Conservation (phyloP, 2,888 invertebrate species). For the Oscheius sp. region DNA sequence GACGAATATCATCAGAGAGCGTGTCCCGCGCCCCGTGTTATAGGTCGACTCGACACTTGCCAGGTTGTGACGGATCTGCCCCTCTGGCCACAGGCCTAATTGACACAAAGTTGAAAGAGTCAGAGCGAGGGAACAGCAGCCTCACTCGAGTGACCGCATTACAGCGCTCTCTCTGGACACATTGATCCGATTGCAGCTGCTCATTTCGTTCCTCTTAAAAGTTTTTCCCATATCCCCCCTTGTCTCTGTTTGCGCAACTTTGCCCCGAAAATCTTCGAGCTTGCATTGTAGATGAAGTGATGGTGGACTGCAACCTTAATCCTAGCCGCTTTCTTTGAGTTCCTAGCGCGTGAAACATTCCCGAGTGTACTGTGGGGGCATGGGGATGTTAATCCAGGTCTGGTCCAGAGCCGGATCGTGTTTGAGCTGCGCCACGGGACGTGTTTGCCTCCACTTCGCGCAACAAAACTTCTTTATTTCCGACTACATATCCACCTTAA, state of each 20-base stretch:
- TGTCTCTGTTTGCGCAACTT: no score
- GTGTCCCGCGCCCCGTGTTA: neutral
- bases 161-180: constrained; percentile 6
- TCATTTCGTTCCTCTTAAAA: neutral
- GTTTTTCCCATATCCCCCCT: no score
- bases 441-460: constrained; percentile 34
- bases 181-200: constrained; percentile 28
- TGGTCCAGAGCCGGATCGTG: constrained; percentile 28
- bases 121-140: constrained; percentile 11
- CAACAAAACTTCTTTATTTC: constrained; percentile 28
- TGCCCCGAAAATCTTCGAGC: neutral
- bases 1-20: neutral
- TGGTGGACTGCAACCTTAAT: neutral
- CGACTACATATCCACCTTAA: constrained; percentile 5
- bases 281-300: neutral
- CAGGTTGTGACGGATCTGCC: constrained; percentile 1
- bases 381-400: constrained; percentile 22
- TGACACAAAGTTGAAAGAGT: constrained; percentile 30
- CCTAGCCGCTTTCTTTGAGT: neutral
- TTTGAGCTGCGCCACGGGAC: constrained; percentile 28
- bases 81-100: constrained; percentile 12
- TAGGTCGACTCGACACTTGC: neutral
- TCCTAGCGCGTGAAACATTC: constrained; percentile 2
- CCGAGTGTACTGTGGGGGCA: neutral
- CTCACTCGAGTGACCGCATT: constrained; percentile 12